These are phyloP conservation scores for Zygothrica quintamaculata DNA, from an alignment of 2,888 invertebrate genomes.

Conservation along the genomic window DNA sequence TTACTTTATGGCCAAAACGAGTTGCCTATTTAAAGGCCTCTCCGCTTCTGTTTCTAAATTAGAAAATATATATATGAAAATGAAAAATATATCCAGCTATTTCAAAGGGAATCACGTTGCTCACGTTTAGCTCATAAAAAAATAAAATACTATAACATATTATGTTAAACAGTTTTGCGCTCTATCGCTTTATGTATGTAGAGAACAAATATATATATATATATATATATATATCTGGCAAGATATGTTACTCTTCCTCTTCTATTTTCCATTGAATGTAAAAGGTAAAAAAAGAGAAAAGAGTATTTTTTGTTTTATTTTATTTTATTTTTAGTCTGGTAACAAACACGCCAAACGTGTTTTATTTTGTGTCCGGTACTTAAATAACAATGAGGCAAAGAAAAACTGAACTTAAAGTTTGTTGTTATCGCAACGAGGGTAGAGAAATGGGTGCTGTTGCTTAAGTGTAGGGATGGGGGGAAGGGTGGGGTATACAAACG, in stretches of 20 bases:
- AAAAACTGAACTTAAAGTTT: constrained; percentile 46
- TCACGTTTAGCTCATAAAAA: constrained; percentile 59
- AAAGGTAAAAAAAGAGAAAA: constrained; percentile 53
- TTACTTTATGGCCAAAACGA: too few relatives aligned
- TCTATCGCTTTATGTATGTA: too few relatives aligned
- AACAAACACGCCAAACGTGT: constrained; percentile 58
- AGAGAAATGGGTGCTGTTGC: background rate
- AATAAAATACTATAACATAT: constrained; percentile 54
- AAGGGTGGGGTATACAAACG: too few relatives aligned
- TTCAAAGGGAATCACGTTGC: constrained; percentile 58
- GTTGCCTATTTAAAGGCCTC: too few relatives aligned
- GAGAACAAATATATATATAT: too few relatives aligned
- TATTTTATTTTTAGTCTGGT: constrained; percentile 32
- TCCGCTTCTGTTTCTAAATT: too few relatives aligned
- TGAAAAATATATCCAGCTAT: constrained; percentile 26
- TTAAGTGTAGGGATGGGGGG: background rate
- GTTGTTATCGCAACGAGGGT: constrained; percentile 19
- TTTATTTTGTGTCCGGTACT: constrained; percentile 67
- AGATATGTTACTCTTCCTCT: background rate
- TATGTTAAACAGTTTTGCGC: constrained; percentile 46
- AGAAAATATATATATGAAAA: constrained; percentile 12
- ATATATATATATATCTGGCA: too few relatives aligned
- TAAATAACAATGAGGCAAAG: constrained; percentile 59
- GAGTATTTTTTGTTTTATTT: too few relatives aligned
- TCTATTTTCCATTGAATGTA: background rate